Evolutionary conservation across 2,888 invertebrate genomes (phyloP).

Genomic region (Drosophila imparisetae): DNA sequence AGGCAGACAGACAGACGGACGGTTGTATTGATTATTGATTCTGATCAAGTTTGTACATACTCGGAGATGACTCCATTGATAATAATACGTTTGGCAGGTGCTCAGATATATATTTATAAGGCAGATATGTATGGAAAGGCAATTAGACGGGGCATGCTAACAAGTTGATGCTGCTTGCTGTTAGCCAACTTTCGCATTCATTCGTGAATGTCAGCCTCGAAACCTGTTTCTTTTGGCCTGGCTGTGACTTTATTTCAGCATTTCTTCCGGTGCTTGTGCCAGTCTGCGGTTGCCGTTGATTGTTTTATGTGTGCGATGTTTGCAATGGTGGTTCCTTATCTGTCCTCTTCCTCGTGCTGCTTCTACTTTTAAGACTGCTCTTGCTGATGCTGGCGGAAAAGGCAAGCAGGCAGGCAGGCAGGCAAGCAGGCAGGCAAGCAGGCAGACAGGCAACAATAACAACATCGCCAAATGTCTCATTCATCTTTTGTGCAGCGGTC

Average conservation of each 20-base stretch:
- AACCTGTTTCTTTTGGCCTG: conserved; percentile 21
- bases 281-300: conserved; percentile 80
- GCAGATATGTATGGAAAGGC: not conserved
- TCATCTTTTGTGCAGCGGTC: conserved; percentile 71
- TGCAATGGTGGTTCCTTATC: conserved; percentile 28
- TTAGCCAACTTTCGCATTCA: conserved; percentile 36
- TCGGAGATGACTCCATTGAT: not conserved
- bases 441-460: conserved; percentile 26
- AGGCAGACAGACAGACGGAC: not conserved
- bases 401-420: conserved; percentile 16
- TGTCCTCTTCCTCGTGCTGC: conserved; percentile 6
- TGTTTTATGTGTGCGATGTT: conserved; percentile 80
- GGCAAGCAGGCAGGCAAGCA: not conserved
- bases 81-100: not conserved
- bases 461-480: conserved; percentile 67
- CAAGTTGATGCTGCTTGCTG: conserved; percentile 2
- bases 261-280: conserved; percentile 70
- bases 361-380: conserved; percentile 13
- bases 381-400: conserved; percentile 15
- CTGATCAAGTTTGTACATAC: not conserved
- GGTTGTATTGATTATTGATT: not conserved
- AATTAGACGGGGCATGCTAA: not conserved
- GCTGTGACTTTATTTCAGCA: conserved; percentile 66
- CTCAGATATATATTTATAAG: not conserved
- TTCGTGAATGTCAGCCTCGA: conserved; percentile 32